Base-by-base conservation (phyloP, 2,797 vertebrate species). In the Amazona finschi region DNA sequence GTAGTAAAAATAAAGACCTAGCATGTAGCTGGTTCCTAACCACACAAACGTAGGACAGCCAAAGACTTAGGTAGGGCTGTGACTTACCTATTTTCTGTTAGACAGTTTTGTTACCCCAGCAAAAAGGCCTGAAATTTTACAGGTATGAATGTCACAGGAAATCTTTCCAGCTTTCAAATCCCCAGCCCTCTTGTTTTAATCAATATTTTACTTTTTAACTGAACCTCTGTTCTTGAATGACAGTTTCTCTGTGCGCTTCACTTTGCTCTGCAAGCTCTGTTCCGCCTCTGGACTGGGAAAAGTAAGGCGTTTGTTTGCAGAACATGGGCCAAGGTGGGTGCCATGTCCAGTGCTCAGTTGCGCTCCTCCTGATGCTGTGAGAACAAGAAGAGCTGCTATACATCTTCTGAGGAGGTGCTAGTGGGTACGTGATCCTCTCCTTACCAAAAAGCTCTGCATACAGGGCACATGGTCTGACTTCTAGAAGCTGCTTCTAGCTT, bases 301-400 rank as follows among this genome's bases (percentile, higher is more conserved):
- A 81, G 15, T 16, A 46, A 58, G 11, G 36, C 47, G 2, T 12
- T 17, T 21, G 24, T 24, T 46, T 49, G 33, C 17, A 87, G 53
- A 66, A 82, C 0, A 2, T 39, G 19, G 4, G 11, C n/a, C 2
- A 7, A 14, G 16, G 24, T 3, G 5, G 17, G 9, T 7, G 39
- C 38, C 6, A 9, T 2, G 22, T 50, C 47, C 60, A 76, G 38
- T 21, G 87, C 55, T 90, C 43, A 47, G 9, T 1, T 1, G 1
- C 50, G 30, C 19, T 70, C n/a, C 15, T 90, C 7, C 25, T 53
- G 49, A n/a, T 65, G 61, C 11, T 0, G 0, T 39, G 31, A 72
- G 39, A 57, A 25, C 22, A 39, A 21, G 39, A 76, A 78, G 25
- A 62, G 22, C 11, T 1, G 11, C 15, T 44, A 38, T 44, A 61